phyloP scores from a whole-genome alignment of 2,888 invertebrate species.

The Agrotis puta region DNA sequence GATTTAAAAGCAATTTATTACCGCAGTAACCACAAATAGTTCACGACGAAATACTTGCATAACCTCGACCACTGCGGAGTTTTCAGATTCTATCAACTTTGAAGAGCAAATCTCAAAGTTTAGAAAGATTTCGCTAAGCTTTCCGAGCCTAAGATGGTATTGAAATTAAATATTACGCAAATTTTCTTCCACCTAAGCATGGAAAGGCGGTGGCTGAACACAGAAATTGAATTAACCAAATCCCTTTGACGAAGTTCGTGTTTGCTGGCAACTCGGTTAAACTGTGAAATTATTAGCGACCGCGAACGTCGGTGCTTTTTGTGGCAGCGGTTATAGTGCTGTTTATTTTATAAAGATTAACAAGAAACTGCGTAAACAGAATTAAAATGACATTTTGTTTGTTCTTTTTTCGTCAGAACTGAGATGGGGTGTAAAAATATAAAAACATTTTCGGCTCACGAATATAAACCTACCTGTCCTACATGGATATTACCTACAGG shows the following conservation, averaged over 20 bases:
- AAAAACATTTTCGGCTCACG: background rate
- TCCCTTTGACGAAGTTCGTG: conserved; percentile 84
- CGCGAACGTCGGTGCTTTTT: conserved; percentile 71
- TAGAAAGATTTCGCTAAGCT: conserved; percentile 75
- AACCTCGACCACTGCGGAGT: conserved; percentile 37
- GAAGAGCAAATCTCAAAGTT: conserved; percentile 69
- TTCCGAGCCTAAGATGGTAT: conserved; percentile 78
- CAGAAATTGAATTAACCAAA: conserved; percentile 84
- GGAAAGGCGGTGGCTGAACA: conserved; percentile 80
- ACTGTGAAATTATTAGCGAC: conserved; percentile 80
- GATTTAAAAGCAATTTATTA: conserved; percentile 56
- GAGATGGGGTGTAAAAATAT: background rate
- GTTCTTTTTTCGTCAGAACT: background rate
- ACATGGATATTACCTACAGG: background rate
- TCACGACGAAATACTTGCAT: conserved; percentile 49
- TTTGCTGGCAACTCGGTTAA: conserved; percentile 79
- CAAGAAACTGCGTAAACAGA: conserved; percentile 45
- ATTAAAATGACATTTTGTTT: conserved; percentile 30
- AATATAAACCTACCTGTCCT: background rate
- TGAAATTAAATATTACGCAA: conserved; percentile 83
- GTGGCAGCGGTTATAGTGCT: conserved; percentile 63
- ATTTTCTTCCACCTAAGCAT: conserved; percentile 80
- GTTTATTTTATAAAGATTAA: conserved; percentile 68
- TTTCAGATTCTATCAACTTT: conserved; percentile 72
- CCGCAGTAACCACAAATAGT: conserved; percentile 49